phyloP scores from a whole-genome alignment of 2,113 vertebrate genomes.

The Tympanuchus pallidicinctus region DNA sequence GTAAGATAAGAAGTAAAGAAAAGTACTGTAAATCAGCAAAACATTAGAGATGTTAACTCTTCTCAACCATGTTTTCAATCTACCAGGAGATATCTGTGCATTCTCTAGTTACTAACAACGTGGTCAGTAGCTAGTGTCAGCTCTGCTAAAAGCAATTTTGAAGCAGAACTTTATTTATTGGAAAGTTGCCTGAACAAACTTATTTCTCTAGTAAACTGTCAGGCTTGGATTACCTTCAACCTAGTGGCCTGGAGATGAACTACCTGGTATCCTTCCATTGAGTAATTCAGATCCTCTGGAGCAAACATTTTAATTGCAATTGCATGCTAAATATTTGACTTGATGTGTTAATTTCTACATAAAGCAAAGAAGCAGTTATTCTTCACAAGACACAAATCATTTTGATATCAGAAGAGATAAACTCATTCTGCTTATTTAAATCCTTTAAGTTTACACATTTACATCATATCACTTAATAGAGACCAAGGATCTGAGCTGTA shows the following conservation, averaged over 20 bases:
- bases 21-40: not conserved
- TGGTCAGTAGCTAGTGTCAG: not conserved
- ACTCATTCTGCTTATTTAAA: not conserved
- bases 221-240: not conserved
- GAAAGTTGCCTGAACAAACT: not conserved
- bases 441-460: not conserved
- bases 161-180: not conserved
- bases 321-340: not conserved
- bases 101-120: not conserved
- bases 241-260: not conserved
- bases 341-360: not conserved
- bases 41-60: not conserved
- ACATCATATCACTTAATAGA: not conserved
- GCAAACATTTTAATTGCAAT: not conserved
- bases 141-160: not conserved
- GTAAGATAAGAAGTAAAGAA: not conserved
- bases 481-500: not conserved
- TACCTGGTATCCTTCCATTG: not conserved
- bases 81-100: no score
- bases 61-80: not conserved
- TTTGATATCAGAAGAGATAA: not conserved
- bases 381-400: not conserved
- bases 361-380: not conserved
- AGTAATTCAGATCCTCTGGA: not conserved
- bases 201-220: not conserved